phyloP scores from a whole-genome alignment of 2,797 vertebrate species.

The Coendou prehensilis region DNA sequence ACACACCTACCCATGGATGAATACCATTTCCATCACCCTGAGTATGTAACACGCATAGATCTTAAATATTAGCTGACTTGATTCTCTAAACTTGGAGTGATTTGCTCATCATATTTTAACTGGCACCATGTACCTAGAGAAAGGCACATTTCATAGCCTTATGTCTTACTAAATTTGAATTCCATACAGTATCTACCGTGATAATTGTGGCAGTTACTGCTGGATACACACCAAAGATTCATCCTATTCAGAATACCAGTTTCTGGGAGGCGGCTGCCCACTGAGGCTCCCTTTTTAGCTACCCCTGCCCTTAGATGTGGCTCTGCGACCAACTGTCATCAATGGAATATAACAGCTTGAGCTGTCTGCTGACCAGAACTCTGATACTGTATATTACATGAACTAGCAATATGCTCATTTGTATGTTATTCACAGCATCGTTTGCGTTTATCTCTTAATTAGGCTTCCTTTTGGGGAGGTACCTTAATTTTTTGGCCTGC shows the following conservation, averaged over 20 bases:
- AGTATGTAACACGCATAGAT: neutral
- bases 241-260: neutral
- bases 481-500: neutral
- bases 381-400: neutral
- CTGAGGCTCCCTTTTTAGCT: neutral
- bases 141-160: neutral
- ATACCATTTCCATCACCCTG: neutral
- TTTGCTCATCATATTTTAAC: neutral
- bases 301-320: neutral
- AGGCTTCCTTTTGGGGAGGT: neutral
- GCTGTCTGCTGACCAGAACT: neutral
- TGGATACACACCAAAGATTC: neutral
- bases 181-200: neutral
- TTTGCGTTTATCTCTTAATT: conserved; percentile 12
- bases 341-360: neutral
- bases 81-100: neutral
- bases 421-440: neutral
- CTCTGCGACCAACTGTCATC: neutral
- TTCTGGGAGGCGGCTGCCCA: neutral
- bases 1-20: neutral
- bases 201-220: neutral
- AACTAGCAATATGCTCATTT: neutral
- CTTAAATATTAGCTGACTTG: conserved; percentile 38
- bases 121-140: neutral
- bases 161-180: neutral